Conservation (phyloP, 1,140 invertebrate species). For the Oryctes rhinoceros region DNA sequence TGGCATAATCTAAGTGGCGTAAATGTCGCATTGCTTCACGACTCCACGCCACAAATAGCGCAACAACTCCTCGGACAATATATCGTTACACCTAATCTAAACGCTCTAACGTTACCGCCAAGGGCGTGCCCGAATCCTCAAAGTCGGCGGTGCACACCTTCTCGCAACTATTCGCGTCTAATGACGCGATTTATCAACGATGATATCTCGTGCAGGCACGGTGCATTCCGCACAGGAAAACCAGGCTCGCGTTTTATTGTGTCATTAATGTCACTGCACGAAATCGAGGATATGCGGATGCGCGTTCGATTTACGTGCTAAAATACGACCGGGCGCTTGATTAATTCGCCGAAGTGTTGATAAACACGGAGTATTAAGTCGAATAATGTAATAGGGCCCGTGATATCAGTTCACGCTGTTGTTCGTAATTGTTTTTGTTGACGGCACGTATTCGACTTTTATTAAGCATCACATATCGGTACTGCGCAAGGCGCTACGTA, state of each 20-base stretch:
- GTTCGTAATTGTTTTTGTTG: too few relatives aligned
- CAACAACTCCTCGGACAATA: conserved; percentile 13
- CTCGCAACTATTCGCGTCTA: conserved; percentile 8
- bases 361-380: neutral
- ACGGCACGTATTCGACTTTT: too few relatives aligned
- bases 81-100: conserved; percentile 22
- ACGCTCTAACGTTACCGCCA: neutral
- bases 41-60: neutral
- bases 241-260: conserved; percentile 3
- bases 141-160: conserved; percentile 8
- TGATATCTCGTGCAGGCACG: neutral
- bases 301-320: neutral
- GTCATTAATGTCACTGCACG: conserved; percentile 13
- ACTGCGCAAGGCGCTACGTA: too few relatives aligned
- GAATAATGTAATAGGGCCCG: too few relatives aligned
- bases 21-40: conserved; percentile 13
- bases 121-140: conserved; percentile 2
- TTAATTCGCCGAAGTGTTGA: neutral
- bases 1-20: neutral
- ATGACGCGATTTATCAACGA: conserved; percentile 18
- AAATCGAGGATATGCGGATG: neutral
- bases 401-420: too few relatives aligned
- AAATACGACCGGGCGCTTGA: neutral
- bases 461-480: too few relatives aligned
- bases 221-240: conserved; percentile 1